Evolutionary conservation across 1,140 invertebrate genomes (phyloP), one percentile per base, ranked within the genome.

Genomic region (Drosophila fuyamai): DNA sequence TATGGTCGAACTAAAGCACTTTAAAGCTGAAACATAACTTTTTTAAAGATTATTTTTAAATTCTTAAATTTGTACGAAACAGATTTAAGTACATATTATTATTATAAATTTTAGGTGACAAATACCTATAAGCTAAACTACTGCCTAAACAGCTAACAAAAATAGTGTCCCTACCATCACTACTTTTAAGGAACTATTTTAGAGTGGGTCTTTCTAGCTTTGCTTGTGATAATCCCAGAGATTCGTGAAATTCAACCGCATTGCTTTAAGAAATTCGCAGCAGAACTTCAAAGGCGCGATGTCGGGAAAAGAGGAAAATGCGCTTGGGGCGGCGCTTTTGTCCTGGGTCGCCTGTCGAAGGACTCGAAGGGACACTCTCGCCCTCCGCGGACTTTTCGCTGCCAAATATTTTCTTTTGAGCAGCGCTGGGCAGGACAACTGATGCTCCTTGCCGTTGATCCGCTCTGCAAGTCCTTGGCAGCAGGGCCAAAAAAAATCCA

Each of bases 331-430:
- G 9, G 46, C 12, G 46, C 65, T 51, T 68, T 66, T 66, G 60
- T 67, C 41, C 61, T 70, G 47, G 16, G 40, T 44, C 47, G 60
- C 57, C 48, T 67, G 66, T 70, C 62, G 66, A 70, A 67, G 35
- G 32, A 66, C 66, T 55, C 38, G 59, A 18, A 53, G 63, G 40
- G 66, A 68, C 47, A 66, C 53, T 47, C 38, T 53, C 61, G 57
- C 48, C 38, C 35, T 46, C 16, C 66, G 23, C 41, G 60, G 61
- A 65, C 66, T 55, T 70, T 70, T 70, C 47, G 48, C 43, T 55
- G 61, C 66, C 66, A 70, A 70, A 70, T 70, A 70, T 67, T 67
- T 70, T 70, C 66, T 67, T 67, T 70, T 66, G 41, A 66, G 48
- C 48, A 5, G 61, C 48, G 43, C 29, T 35, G 50, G 29, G 40